Conservation (phyloP, 2,888 invertebrate genomes). For the Drosophila conformis region DNA sequence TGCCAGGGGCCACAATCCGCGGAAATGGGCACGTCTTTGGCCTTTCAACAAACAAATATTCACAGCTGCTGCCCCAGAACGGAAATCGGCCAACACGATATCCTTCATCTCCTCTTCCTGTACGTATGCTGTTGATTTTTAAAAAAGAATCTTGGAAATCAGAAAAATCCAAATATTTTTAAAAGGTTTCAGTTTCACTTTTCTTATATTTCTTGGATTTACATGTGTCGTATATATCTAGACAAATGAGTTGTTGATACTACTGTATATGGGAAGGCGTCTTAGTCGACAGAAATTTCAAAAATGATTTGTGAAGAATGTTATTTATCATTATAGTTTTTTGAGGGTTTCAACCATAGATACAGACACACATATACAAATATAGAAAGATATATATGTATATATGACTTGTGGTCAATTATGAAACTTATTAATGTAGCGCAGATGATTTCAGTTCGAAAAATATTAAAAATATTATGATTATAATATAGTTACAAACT, state of each 20-base stretch:
- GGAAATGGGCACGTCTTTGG: slow-evolving; percentile 52
- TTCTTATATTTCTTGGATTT: not conserved
- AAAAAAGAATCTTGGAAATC: not conserved
- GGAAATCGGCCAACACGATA: slow-evolving; percentile 12
- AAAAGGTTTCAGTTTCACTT: not conserved
- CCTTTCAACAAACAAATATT: slow-evolving; percentile 26
- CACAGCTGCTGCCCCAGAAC: slow-evolving; percentile 13
- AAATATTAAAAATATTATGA: not conserved
- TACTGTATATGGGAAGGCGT: not conserved
- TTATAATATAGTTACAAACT: not conserved
- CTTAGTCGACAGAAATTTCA: not conserved
- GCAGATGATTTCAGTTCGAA: not conserved
- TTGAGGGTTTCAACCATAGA: not conserved
- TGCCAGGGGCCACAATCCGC: slow-evolving; percentile 43
- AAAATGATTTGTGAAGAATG: no score
- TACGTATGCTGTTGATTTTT: not conserved
- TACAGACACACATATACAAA: not conserved
- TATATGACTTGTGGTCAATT: not conserved
- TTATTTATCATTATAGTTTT: not conserved
- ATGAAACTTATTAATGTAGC: not conserved
- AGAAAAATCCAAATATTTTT: not conserved
- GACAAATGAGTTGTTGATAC: not conserved
- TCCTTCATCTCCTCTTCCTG: not conserved
- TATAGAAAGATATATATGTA: not conserved
- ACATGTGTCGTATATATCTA: not conserved